Percentiles rank a stretch among this genome's conserved stretches.
Conservation (phyloP, 2,888 invertebrate species). For the Abrostola triplasia region DNA sequence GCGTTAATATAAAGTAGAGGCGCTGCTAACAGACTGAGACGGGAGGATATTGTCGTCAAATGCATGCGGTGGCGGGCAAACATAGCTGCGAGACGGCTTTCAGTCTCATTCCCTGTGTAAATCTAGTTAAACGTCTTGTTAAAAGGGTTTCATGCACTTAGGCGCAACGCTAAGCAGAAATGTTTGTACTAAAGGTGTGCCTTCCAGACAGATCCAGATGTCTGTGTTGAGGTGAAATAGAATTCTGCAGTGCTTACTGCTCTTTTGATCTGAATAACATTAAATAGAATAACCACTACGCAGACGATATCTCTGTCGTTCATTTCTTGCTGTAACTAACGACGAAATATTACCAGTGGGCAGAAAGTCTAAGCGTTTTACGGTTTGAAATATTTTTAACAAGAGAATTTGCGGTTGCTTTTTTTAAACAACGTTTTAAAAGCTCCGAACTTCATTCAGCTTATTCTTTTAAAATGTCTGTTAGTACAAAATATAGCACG, state of each 20-base stretch:
- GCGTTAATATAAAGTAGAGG: constrained; percentile 28
- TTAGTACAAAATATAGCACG: neutral
- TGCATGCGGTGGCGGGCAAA: constrained; percentile 45
- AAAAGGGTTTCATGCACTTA: constrained; percentile 56
- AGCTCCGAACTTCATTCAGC: neutral
- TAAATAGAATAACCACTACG: neutral
- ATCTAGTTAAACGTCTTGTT: constrained; percentile 56
- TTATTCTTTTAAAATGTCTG: constrained; percentile 3
- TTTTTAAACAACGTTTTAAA: constrained; percentile 1
- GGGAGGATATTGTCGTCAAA: constrained; percentile 38
- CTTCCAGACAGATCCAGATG: neutral
- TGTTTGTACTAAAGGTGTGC: constrained; percentile 29
- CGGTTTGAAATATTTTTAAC: neutral
- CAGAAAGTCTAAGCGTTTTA: neutral
- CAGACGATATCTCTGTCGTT: neutral
- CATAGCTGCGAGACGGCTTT: constrained; percentile 32
- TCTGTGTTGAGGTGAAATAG: too few relatives aligned
- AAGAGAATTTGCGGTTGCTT: neutral
- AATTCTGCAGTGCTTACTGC: neutral
- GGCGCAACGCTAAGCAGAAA: constrained; percentile 15
- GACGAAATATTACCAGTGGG: neutral
- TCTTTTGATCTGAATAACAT: constrained; percentile 2
- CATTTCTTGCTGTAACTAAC: neutral
- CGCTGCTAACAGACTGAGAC: constrained; percentile 24
- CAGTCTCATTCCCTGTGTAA: constrained; percentile 55